Evolutionary conservation across 2,888 invertebrate species (phyloP).

Genomic region (Pristionchus maxplancki): DNA sequence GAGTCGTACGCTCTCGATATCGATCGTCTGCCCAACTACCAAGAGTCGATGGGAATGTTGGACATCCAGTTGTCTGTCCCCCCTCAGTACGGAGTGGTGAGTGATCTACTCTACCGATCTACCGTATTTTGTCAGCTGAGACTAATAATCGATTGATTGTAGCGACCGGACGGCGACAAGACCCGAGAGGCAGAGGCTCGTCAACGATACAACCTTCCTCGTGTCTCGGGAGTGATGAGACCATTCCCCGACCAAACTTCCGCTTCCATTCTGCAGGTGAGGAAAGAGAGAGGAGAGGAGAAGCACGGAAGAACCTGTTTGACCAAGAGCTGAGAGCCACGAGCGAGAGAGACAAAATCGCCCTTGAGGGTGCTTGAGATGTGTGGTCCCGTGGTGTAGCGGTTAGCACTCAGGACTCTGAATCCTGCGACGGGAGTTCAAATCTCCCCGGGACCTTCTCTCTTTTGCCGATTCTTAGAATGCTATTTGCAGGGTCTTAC

Average conservation of each 20-base stretch:
- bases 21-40: constrained; percentile 74
- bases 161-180: constrained; percentile 76
- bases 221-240: constrained; percentile 73
- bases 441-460: constrained; percentile 53
- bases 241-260: constrained; percentile 76
- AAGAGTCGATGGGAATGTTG: constrained; percentile 76
- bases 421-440: constrained; percentile 56
- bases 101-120: constrained; percentile 40
- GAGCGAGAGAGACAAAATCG: constrained; percentile 6
- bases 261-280: constrained; percentile 63
- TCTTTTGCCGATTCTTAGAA: constrained; percentile 30
- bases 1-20: constrained; percentile 75
- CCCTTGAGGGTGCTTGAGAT: background rate
- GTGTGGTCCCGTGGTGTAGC: constrained; percentile 59
- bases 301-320: constrained; percentile 21
- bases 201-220: constrained; percentile 71
- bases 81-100: constrained; percentile 76
- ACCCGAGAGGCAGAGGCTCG: constrained; percentile 71
- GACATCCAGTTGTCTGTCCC: constrained; percentile 74
- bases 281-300: background rate
- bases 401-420: constrained; percentile 66
- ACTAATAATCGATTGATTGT: constrained; percentile 41
- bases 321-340: constrained; percentile 15
- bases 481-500: constrained; percentile 63
- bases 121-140: background rate